Conservation (phyloP, 2,113 vertebrate species). For the Ameiurus melas region DNA sequence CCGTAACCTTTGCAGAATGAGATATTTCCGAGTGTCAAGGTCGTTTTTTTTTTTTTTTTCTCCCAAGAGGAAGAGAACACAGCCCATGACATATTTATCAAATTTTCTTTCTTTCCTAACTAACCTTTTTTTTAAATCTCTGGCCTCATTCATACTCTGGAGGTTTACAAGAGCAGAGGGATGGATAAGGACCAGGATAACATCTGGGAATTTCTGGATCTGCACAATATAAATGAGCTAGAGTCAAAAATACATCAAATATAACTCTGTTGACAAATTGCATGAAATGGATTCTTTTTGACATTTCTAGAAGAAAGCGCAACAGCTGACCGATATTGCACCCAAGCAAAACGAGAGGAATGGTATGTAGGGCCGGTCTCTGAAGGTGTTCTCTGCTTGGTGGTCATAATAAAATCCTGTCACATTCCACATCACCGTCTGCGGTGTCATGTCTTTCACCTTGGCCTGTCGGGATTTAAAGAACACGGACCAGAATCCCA, state of each 20-base stretch:
- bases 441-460: constrained; percentile 40
- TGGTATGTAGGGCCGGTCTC: constrained; percentile 7
- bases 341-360: background rate
- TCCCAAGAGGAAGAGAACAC: constrained; percentile 43
- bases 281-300: background rate
- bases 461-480: constrained; percentile 46
- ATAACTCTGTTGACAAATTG: background rate
- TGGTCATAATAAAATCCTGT: constrained; percentile 47
- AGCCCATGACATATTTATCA: background rate
- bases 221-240: background rate
- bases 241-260: background rate
- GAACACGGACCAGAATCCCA: constrained; percentile 28
- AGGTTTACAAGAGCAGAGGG: background rate
- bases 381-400: constrained; percentile 43
- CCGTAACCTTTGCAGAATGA: constrained; percentile 32
- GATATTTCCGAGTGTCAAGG: constrained; percentile 61
- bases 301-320: background rate
- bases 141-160: background rate
- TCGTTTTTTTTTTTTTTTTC: constrained; percentile 48
- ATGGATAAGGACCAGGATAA: background rate
- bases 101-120: background rate
- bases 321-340: background rate
- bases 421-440: constrained; percentile 46
- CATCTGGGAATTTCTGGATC: background rate
- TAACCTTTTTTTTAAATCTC: constrained; percentile 35